phyloP scores from a whole-genome alignment of 1,140 invertebrate species.

The Cardiocondyla obscurior region DNA sequence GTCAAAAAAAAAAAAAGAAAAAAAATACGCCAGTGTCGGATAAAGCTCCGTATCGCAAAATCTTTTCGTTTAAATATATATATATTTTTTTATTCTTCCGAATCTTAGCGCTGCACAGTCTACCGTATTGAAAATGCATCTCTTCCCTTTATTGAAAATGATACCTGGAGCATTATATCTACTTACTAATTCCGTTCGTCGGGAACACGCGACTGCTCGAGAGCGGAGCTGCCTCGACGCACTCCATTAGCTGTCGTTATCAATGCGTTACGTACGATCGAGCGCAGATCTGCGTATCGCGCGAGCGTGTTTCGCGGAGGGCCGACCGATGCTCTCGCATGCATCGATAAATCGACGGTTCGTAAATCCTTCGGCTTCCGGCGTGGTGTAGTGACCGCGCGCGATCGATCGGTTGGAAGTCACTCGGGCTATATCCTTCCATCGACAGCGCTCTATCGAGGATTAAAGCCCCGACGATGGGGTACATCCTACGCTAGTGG shows the following conservation, averaged over 20 bases:
- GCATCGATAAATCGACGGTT: constrained; percentile 71
- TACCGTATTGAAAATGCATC: neutral
- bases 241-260: constrained; percentile 65
- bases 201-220: constrained; percentile 17
- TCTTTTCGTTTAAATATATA: neutral
- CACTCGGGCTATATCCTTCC: constrained; percentile 64
- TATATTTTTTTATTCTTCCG: neutral
- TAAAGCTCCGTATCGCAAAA: neutral
- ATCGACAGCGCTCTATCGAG: constrained; percentile 69
- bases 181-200: constrained; percentile 44
- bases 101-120: neutral
- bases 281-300: constrained; percentile 8
- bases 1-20: no score
- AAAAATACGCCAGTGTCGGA: no score
- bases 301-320: constrained; percentile 44
- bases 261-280: constrained; percentile 61
- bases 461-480: constrained; percentile 69
- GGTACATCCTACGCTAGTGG: constrained; percentile 68
- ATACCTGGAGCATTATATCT: constrained; percentile 25
- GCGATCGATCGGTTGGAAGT: constrained; percentile 67
- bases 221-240: constrained; percentile 37
- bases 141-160: neutral
- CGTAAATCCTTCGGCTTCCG: constrained; percentile 71
- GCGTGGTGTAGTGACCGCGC: constrained; percentile 54
- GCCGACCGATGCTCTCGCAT: constrained; percentile 14